Base-by-base conservation (phyloP, 2,888 invertebrate species). In the Argynnis bischoffii region DNA sequence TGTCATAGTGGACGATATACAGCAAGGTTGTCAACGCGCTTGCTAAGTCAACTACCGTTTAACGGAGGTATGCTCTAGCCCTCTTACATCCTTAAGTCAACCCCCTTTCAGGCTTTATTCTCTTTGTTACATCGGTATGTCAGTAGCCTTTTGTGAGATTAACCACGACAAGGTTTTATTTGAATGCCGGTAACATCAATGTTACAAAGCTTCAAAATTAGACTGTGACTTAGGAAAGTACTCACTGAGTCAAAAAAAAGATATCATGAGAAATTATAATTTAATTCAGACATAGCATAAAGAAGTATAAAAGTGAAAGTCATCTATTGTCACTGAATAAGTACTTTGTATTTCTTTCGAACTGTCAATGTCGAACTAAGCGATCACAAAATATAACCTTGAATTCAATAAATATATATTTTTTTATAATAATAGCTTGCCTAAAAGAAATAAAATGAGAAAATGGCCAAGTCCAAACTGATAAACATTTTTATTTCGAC, bases 91-190 rank as follows among this genome's bases (percentile, higher is more conserved):
- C 64, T 67, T 69, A 59, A 71, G 69, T 65, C 67, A 55, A 65
- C 55, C 64, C 63, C 61, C 64, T 69, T 69, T 63, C 69, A 55
- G 64, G 64, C 69, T 71, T 67, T 69, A 71, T 55, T 71, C 67
- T 69, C 71, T 69, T 71, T 71, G 69, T 67, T 68, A 59, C 55
- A 15, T 35, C 67, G 61, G 55, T 47, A 64, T 60, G 64, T 63
- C 66, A 66, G 61, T 15, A n/a, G 57, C 65, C 68, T 68, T 66
- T 55, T 21, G 61, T 55, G 64, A 46, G 35, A 16, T 35, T 53
- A n/a, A 47, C 41, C 56, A 55, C 59, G 68, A 63, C 66, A 55
- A 68, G 57, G 26, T 66, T 47, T 51, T 63, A 63, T 51, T 59
- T 50, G 63, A 51, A 18, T 64, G 64, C 11, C 18, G 46, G 18